Percentiles rank a stretch among this genome's conserved stretches.
These are phyloP conservation scores for Odocoileus hemionus DNA, from an alignment of 2,113 vertebrate species.

Conservation along the genomic window DNA sequence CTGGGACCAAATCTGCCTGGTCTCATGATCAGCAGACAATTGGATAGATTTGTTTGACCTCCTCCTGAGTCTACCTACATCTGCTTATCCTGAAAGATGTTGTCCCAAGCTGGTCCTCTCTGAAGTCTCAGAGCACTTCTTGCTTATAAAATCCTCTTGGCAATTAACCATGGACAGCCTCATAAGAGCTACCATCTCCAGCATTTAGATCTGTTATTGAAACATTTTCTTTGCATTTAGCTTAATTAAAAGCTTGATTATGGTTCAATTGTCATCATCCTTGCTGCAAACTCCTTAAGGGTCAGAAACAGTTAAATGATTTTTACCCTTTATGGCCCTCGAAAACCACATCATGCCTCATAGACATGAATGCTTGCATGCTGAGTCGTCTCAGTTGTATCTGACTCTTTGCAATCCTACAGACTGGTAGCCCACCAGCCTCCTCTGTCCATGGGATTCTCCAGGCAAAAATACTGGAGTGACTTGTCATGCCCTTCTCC, in stretches of 20 bases:
- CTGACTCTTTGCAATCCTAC: neutral
- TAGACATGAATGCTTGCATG: neutral
- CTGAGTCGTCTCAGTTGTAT: neutral
- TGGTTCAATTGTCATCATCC: neutral
- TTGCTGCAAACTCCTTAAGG: neutral
- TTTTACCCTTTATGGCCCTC: neutral
- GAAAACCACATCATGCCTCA: neutral
- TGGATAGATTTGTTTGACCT: neutral
- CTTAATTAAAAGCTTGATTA: neutral
- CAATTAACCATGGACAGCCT: neutral
- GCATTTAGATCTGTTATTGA: neutral
- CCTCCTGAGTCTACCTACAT: neutral
- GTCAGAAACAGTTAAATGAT: neutral
- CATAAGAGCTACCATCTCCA: neutral
- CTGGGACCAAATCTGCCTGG: neutral
- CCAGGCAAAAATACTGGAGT: neutral
- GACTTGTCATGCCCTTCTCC: neutral
- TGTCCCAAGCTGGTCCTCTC: neutral
- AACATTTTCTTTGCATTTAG: neutral
- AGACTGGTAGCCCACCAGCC: neutral
- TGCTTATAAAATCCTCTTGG: neutral
- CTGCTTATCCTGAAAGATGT: neutral
- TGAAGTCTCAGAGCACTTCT: neutral
- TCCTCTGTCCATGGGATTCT: neutral
- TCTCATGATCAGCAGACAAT: neutral